Conservation (phyloP, 2,888 invertebrate genomes). For the Aromia moschata region DNA sequence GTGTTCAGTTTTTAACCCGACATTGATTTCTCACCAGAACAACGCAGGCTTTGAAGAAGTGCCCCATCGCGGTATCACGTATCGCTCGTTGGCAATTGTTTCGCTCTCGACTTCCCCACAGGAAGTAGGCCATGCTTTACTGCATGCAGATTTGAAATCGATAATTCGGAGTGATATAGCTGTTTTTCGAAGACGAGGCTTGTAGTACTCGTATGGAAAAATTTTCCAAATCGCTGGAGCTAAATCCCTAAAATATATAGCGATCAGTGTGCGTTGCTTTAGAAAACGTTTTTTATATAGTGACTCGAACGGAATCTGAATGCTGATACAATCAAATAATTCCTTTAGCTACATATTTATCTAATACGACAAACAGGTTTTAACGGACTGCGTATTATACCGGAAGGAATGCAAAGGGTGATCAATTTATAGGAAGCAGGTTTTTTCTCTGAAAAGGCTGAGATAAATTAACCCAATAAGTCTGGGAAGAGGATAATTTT, state of each 20-base stretch:
- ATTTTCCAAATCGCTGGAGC: slow-evolving; percentile 23
- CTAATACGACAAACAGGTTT: too few relatives aligned
- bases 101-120: slow-evolving; percentile 37
- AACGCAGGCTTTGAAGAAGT: slow-evolving; percentile 16
- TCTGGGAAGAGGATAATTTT: too few relatives aligned
- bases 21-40: slow-evolving; percentile 11
- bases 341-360: slow-evolving; percentile 16
- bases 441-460: too few relatives aligned
- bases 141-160: slow-evolving; percentile 45
- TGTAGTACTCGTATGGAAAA: slow-evolving; percentile 22
- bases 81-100: slow-evolving; percentile 43
- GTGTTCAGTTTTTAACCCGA: slow-evolving; percentile 6
- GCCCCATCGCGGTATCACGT: slow-evolving; percentile 38
- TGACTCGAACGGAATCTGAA: slow-evolving; percentile 6
- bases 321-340: slow-evolving; percentile 14
- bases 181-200: slow-evolving; percentile 28
- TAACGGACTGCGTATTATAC: too few relatives aligned
- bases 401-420: too few relatives aligned
- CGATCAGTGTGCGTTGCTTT: slow-evolving; percentile 17
- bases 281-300: slow-evolving; percentile 1
- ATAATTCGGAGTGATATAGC: slow-evolving; percentile 38
- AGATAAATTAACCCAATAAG: too few relatives aligned
- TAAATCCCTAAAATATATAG: slow-evolving; percentile 23
- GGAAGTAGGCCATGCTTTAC: slow-evolving; percentile 42
- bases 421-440: too few relatives aligned